phyloP scores from a whole-genome alignment of 2,888 invertebrate genomes.

The Pediacus dermestoides region DNA sequence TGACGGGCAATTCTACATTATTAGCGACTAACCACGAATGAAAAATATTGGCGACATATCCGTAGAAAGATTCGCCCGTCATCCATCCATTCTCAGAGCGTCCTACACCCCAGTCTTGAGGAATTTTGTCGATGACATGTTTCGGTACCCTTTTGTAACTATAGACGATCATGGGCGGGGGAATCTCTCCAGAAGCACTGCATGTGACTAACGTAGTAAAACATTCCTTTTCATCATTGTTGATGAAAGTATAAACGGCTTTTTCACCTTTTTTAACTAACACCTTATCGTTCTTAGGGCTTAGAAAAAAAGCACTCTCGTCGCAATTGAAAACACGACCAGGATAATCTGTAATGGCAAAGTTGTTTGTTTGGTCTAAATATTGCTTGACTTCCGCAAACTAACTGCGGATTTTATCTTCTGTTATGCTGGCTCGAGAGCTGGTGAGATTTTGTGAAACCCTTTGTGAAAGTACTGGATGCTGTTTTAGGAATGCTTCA shows the following conservation, averaged over 20 bases:
- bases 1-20: conserved; percentile 37
- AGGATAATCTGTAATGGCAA: conserved; percentile 9
- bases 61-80: conserved; percentile 43
- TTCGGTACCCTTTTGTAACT: conserved; percentile 31
- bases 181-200: conserved; percentile 23
- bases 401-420: conserved; percentile 33
- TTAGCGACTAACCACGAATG: conserved; percentile 40
- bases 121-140: conserved; percentile 27
- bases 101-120: conserved; percentile 42
- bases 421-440: conserved; percentile 29
- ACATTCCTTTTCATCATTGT: conserved; percentile 24
- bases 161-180: conserved; percentile 7
- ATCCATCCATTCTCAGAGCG: conserved; percentile 48
- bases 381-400: conserved; percentile 14
- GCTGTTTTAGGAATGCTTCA: conserved; percentile 35
- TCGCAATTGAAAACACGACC: conserved; percentile 20
- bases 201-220: conserved; percentile 25
- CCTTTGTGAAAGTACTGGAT: conserved; percentile 33
- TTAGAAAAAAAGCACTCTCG: conserved; percentile 22
- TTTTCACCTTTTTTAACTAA: conserved; percentile 21
- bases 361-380: no score
- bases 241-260: conserved; percentile 19
- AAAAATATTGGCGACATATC: conserved; percentile 44
- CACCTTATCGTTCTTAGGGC: conserved; percentile 19
- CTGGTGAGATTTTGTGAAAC: conserved; percentile 34